Conservation (phyloP, 2,797 vertebrate species). For the Alcedo quadribrachys region DNA sequence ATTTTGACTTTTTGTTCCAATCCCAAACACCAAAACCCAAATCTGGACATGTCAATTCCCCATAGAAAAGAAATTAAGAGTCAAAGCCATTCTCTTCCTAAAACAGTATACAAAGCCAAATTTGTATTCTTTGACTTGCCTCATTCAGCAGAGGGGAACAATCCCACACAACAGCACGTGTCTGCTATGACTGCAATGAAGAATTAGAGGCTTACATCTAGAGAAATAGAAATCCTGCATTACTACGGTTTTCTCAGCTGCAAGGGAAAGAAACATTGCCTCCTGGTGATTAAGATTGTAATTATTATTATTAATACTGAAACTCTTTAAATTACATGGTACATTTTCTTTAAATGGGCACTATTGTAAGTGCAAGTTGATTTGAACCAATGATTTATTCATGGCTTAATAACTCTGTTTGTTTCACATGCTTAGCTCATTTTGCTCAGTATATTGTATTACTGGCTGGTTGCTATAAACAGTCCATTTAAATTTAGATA, state of each 20-base stretch:
- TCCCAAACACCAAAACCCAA: conserved; percentile 1
- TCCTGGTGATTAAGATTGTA: conserved; percentile 58
- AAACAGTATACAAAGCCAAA: not conserved
- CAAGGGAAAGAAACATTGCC: conserved; percentile 55
- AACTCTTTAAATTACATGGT: conserved; percentile 1
- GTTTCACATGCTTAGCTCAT: not conserved
- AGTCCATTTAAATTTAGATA: conserved; percentile 36
- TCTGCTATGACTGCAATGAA: not conserved
- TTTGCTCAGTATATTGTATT: conserved; percentile 31
- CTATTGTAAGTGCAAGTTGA: not conserved
- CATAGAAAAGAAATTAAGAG: not conserved
- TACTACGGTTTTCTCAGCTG: not conserved
- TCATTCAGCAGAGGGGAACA: not conserved
- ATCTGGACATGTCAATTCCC: not conserved
- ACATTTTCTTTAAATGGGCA: conserved; percentile 34
- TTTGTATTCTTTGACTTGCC: not conserved
- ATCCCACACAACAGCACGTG: not conserved
- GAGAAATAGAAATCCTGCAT: not conserved
- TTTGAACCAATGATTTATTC: conserved; percentile 41
- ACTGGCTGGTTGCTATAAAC: conserved; percentile 42
- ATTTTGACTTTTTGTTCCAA: not conserved
- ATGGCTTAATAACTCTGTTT: not conserved
- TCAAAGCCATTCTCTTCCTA: not conserved
- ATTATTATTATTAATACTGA: conserved; percentile 51
- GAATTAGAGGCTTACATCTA: not conserved